Conservation (phyloP, 2,113 vertebrate species). For the Stigmatopora nigra region DNA sequence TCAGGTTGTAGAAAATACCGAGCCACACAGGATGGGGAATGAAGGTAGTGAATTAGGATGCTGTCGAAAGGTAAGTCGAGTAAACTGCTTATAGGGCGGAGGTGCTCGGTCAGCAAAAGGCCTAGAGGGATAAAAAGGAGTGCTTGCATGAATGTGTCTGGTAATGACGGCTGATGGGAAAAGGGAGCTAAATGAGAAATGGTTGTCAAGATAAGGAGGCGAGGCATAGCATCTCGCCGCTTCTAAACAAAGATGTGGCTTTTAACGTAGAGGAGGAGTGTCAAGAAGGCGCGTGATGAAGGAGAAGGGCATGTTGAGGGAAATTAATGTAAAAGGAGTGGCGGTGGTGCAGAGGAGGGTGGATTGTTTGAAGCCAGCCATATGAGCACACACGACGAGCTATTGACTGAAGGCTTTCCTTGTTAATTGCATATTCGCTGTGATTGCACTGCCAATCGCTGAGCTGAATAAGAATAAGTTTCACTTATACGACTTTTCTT, state of each 20-base stretch:
- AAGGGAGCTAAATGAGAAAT: conserved; percentile 46
- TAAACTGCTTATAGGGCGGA: conserved; percentile 34
- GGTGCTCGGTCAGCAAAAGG: conserved; percentile 30
- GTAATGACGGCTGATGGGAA: conserved; percentile 30
- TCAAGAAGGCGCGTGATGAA: conserved; percentile 32
- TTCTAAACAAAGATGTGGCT: conserved; percentile 26
- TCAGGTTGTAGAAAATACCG: conserved; percentile 20
- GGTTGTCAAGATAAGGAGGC: conserved; percentile 36
- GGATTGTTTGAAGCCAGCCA: conserved; percentile 19
- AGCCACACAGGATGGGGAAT: conserved; percentile 16
- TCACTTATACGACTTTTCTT: conserved; percentile 11
- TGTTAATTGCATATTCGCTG: conserved; percentile 56
- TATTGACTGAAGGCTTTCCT: conserved; percentile 56
- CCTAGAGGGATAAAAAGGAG: conserved; percentile 25
- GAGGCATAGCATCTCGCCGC: conserved; percentile 12
- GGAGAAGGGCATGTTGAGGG: conserved; percentile 38
- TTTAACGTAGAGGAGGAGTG: conserved; percentile 34
- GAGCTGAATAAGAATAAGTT: conserved; percentile 42
- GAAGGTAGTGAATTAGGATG: conserved; percentile 34
- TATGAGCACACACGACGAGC: conserved; percentile 38
- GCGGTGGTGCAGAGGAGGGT: conserved; percentile 6
- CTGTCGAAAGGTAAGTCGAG: conserved; percentile 31
- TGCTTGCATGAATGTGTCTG: conserved; percentile 36
- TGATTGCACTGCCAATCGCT: conserved; percentile 43
- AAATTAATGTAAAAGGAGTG: conserved; percentile 22